Base-by-base conservation (phyloP, 2,113 vertebrate genomes). In the Cynocephalus volans region DNA sequence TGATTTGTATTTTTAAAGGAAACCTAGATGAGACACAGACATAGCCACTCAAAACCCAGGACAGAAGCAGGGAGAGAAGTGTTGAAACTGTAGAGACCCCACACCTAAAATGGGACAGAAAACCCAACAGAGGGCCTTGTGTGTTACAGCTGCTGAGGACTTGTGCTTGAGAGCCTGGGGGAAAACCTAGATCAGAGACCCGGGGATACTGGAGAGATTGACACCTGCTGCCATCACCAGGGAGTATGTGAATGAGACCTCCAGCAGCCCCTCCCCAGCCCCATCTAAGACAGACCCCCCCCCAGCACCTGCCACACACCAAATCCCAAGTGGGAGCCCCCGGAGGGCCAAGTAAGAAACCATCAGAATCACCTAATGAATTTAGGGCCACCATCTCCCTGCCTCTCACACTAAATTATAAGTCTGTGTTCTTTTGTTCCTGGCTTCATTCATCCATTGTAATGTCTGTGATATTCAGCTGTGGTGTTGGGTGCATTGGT, bases 401-500 rank as follows among this genome's bases (percentile, higher is more conserved):
- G 7, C n/a, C 19, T 45, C 80, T 19, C 54, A 33, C 21, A 7
- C 54, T 28, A 4, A 69, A 23, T 45, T 5, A 33, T 6, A 41
- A 1, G 41, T 41, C 45, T 50, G 18, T 18, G 15, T 15, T 23
- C 21, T 54, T 4, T 0, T 11, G 24, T 13, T 21, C 62, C 45
- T n/a, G 52, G 52, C 45, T 19, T 41, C 31, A 0, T n/a, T 1
- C 84, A 8, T 26, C 50, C 4, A 0, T 3, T 9, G 5, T 21
- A 1, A 1, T 0, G 2, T 28, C 88, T 41, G 28, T 33, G n/a
- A 36, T 36, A 17, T 2, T 50, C 58, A 0, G 21, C 88, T 52
- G 3, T 4, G 12, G 6, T 3, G 6, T 8, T 2, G 10, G 26
- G 13, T 1, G 0, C 2, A 1, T 10, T 17, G 0, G 0, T 0